Base-by-base conservation (phyloP, 2,113 vertebrate species). In the Phalacrocorax carbo region DNA sequence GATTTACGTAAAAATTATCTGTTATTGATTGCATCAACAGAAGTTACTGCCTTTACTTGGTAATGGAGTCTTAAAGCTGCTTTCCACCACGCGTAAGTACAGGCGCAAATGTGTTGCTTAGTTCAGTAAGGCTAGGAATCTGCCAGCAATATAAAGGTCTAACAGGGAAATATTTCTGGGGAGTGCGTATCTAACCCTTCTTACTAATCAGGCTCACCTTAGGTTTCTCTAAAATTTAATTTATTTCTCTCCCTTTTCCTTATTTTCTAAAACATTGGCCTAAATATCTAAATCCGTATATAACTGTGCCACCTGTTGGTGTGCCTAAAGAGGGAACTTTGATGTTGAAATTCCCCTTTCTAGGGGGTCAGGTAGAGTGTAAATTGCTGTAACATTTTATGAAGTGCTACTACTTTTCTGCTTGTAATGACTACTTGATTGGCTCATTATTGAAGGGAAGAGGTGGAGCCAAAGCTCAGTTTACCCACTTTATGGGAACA, bases 401-500 rank as follows among this genome's bases (percentile, higher is more conserved):
- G 78, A 90, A 68, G 82, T 82, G 85, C 82, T 85, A 49, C 80
- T 77, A 55, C 48, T 76, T 77, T 82, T 79, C 46, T 52, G 38
- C 46, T 44, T 69, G n/a, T 69, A 64, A 83, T 60, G 46, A 42
- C 36, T 82, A 42, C 38, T 82, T 83, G 42, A 46, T 94, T 86
- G 65, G 65, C 76, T 89, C 30, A 8, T 92, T 86, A 60, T 25
- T 78, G 71, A 86, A 86, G 55, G 55, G n/a, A 79, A 82, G 61
- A 85, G 52, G 34, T 44, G 79, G 93, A 96, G 69, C 62, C 58
- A 86, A 77, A 84, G 82, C 57, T 89, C 82, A 69, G 54, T 79
- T 83, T 79, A 86, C 26, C 29, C 22, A 32, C 61, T 93, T 96
- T 92, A 93, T 93, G 88, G 86, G 91, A 96, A 90, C 11, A 88